Evolutionary conservation across 2,888 invertebrate species (phyloP), one percentile per base, ranked within the genome.

Genomic region (Brachylomia viminalis): DNA sequence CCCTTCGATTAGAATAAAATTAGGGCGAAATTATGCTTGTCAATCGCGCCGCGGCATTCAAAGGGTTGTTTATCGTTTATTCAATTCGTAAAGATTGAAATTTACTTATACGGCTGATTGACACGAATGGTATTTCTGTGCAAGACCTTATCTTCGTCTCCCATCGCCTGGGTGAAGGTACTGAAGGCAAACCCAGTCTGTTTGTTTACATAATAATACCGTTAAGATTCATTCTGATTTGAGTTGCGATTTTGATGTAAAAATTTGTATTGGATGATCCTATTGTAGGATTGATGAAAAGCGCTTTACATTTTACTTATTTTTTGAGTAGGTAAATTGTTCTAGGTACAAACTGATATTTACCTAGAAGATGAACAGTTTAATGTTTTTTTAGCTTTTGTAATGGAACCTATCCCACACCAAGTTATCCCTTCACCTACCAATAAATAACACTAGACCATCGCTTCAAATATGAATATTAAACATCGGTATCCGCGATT

Each of bases 21-120:
- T 72, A 80, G 72, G 65, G 82, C 84, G 71, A 82, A 87, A 87
- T 87, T 79, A 80, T 72, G 49, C 68, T 74, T 83, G 82, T 69
- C 65, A 78, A 74, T 68, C 64, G 68, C 61, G 64, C 70, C 75
- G 68, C 79, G 68, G 75, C 86, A 68, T 83, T 83, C 67, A 66
- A 82, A 85, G 72, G 84, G 78, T 85, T 86, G 86, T 88, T 88
- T 88, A 88, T 79, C 56, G 77, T 74, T 70, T 75, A 84, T 70
- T 75, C 71, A 66, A 82, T 88, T 77, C 80, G 77, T 87, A 80
- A 85, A 85, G 79, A 84, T 81, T 84, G 72, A 79, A 77, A 73
- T 85, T 86, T 85, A 85, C 88, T 78, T 86, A 84, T 87, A 88
- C 83, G 78, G 69, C 78, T 87, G 84, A 86, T 87, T 86, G 84